phyloP scores from a whole-genome alignment of 92 coral and sea anemone genomes.

The Phymanthus crucifer region DNA sequence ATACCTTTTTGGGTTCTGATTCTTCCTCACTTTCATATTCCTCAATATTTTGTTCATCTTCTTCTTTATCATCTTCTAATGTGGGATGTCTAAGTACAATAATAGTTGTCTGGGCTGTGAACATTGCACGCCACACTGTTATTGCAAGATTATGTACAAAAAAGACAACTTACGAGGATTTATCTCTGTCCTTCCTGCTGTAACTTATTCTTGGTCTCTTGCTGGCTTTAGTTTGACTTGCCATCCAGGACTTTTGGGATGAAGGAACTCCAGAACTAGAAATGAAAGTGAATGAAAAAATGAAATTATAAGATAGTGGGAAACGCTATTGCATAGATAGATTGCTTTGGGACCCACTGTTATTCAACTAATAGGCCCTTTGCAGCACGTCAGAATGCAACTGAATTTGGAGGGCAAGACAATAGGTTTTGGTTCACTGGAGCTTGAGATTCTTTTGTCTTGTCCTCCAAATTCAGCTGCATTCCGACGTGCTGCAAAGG shows the following conservation, averaged over 20 bases:
- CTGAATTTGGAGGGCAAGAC: too few species aligned
- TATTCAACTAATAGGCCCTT: too few species aligned
- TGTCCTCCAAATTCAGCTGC: too few species aligned
- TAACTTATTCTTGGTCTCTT: conserved; percentile 78
- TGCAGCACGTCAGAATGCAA: too few species aligned
- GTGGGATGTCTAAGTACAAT: conserved; percentile 18
- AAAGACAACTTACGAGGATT: conserved; percentile 44
- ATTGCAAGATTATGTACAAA: too few species aligned
- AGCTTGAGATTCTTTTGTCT: too few species aligned
- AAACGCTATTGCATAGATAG: background rate
- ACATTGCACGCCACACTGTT: too few species aligned
- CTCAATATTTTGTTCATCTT: conserved; percentile 53
- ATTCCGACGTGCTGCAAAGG: too few species aligned
- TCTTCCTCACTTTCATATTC: conserved; percentile 69
- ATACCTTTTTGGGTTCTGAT: conserved; percentile 28
- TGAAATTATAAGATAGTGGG: background rate
- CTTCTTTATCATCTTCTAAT: conserved; percentile 36
- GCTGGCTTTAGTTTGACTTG: conserved; percentile 71
- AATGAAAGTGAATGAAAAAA: background rate
- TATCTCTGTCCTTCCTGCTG: conserved; percentile 58
- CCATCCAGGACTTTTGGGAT: conserved; percentile 76
- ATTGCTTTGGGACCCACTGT: background rate
- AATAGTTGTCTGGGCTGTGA: too few species aligned
- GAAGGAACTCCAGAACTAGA: conserved; percentile 45
- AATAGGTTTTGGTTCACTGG: too few species aligned